A percentile compares a stretch with the other conserved stretches of the same genome.
Conservation (phyloP, 2,888 invertebrate species). For the Zonitis immaculata region DNA sequence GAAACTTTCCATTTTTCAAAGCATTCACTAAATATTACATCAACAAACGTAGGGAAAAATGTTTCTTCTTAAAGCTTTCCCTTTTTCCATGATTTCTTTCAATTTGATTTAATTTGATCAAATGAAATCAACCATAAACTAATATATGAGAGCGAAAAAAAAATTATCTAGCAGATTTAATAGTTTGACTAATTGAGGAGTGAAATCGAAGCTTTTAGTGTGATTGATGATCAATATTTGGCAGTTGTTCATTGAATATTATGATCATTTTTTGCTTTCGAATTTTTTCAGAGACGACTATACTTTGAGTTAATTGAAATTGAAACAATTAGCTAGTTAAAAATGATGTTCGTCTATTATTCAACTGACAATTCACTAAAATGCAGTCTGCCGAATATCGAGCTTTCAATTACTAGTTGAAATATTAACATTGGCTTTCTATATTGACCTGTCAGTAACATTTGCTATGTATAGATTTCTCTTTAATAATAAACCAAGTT, state of each 20-base stretch:
- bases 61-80: too few species aligned
- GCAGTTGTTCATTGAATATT: background rate
- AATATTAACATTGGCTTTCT: constrained; percentile 21
- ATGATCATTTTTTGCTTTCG: background rate
- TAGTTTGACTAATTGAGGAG: too few species aligned
- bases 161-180: too few species aligned
- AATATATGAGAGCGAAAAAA: too few species aligned
- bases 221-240: background rate
- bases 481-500: background rate
- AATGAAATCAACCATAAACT: too few species aligned
- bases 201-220: too few species aligned
- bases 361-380: background rate
- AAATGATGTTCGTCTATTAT: constrained; percentile 5
- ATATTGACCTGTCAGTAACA: constrained; percentile 14
- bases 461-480: constrained; percentile 1
- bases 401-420: constrained; percentile 18
- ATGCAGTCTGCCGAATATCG: constrained; percentile 2
- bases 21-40: too few species aligned
- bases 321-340: background rate
- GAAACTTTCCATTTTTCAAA: background rate
- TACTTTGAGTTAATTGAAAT: background rate
- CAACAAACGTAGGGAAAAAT: too few species aligned
- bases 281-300: too few species aligned
- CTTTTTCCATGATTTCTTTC: too few species aligned
- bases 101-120: too few species aligned